Conservation (phyloP, 2,797 vertebrate species). For the Tolypeutes matacus region DNA sequence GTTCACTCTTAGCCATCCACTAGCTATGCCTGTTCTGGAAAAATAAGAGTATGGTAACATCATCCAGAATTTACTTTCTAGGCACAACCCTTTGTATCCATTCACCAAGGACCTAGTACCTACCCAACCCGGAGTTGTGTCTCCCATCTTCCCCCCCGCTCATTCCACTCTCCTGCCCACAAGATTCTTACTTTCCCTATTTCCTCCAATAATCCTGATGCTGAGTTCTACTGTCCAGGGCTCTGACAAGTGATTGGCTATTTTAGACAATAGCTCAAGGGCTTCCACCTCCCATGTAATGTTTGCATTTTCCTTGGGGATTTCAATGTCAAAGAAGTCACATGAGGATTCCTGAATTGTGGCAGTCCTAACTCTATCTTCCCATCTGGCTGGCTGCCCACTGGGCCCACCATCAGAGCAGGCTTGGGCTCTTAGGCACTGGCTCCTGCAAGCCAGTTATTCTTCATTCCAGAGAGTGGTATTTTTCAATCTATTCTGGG, state of each 20-base stretch:
- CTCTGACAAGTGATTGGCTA: neutral
- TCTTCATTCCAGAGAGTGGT: neutral
- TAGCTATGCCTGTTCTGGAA: neutral
- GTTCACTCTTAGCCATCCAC: neutral
- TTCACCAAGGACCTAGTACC: neutral
- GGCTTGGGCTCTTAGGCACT: neutral
- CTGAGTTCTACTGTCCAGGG: neutral
- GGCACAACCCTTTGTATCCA: neutral
- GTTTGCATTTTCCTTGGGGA: neutral
- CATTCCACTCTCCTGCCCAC: neutral
- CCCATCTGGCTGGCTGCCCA: neutral
- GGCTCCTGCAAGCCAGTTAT: neutral
- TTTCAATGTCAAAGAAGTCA: conserved; percentile 56
- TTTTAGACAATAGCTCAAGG: neutral
- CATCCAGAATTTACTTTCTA: conserved; percentile 27
- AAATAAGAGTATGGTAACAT: neutral
- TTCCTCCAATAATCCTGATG: neutral
- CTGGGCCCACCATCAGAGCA: neutral
- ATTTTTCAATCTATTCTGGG: neutral
- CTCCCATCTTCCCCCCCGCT: neutral
- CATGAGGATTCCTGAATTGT: neutral
- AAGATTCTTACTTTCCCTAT: neutral
- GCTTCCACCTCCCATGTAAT: neutral
- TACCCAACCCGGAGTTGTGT: fast-evolving
- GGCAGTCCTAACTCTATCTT: neutral